Conservation (phyloP, 2,797 vertebrate species). For the Anguilla anguilla region DNA sequence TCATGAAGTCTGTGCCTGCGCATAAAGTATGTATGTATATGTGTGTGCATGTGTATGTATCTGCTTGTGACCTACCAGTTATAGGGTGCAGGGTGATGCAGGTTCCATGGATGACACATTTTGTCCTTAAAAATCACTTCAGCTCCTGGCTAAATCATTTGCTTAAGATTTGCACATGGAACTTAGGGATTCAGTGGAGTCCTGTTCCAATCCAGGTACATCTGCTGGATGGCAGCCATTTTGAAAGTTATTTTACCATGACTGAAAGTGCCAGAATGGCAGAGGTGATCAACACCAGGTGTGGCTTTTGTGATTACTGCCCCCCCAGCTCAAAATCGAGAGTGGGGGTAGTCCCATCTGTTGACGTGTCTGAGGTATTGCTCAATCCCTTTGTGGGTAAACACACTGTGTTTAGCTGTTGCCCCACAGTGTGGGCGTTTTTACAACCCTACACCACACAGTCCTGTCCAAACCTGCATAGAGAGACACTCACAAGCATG, state of each 20-base stretch:
- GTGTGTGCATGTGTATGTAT: not conserved
- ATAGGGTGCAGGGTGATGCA: not conserved
- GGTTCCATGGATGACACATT: not conserved
- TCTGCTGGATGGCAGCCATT: not conserved
- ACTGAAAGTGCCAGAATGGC: not conserved
- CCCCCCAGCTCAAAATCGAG: not conserved
- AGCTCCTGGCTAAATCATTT: not conserved
- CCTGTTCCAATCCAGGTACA: not conserved
- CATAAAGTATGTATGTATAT: not conserved
- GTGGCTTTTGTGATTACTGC: not conserved
- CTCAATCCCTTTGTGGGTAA: constrained; percentile 67
- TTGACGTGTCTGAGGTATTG: constrained; percentile 53
- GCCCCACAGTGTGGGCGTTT: constrained; percentile 53
- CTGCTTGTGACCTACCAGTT: not conserved
- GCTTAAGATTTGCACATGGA: not conserved
- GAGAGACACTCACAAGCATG: not conserved
- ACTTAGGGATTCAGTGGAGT: not conserved
- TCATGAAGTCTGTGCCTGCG: not conserved
- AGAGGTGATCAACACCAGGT: not conserved
- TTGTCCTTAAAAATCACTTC: not conserved
- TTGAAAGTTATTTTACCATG: not conserved
- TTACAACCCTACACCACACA: not conserved
- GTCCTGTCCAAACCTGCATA: constrained; percentile 13
- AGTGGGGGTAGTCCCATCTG: constrained; percentile 24
- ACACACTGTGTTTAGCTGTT: constrained; percentile 67